Evolutionary conservation across 2,888 invertebrate genomes (phyloP).

Genomic region (Leucophenga montana): DNA sequence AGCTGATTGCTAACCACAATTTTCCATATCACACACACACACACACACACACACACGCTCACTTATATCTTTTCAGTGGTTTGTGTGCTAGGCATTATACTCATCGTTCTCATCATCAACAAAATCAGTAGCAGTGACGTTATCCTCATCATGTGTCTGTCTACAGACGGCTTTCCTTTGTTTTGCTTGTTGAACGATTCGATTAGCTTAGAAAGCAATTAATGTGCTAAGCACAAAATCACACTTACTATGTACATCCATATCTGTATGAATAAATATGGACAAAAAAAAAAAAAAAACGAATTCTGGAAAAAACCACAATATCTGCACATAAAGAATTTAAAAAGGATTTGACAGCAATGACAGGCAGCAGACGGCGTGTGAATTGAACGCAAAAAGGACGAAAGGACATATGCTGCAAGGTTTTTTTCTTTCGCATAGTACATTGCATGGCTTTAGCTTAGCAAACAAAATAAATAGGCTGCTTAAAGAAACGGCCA

Average conservation of each 20-base stretch:
- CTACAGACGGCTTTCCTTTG: not conserved
- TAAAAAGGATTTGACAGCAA: slow-evolving; percentile 21
- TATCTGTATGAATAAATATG: not conserved
- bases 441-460: too few species aligned
- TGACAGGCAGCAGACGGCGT: slow-evolving; percentile 1
- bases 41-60: too few species aligned
- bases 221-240: slow-evolving; percentile 54
- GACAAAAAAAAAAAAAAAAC: not conserved
- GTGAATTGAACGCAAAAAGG: slow-evolving; percentile 12
- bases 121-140: not conserved
- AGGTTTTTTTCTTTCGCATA: not conserved
- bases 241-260: not conserved
- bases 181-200: slow-evolving; percentile 50
- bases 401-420: not conserved
- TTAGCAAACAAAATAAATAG: too few species aligned
- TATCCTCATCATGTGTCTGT: not conserved
- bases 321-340: slow-evolving; percentile 27
- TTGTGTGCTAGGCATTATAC: not conserved
- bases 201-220: slow-evolving; percentile 64
- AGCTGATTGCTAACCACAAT: slow-evolving; percentile 7
- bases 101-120: slow-evolving; percentile 1
- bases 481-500: slow-evolving; percentile 7
- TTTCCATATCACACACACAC: not conserved
- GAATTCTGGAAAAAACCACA: not conserved
- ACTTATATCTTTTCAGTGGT: not conserved